Evolutionary conservation across 2,888 invertebrate genomes (phyloP).

Genomic region (Vanessa cardui): DNA sequence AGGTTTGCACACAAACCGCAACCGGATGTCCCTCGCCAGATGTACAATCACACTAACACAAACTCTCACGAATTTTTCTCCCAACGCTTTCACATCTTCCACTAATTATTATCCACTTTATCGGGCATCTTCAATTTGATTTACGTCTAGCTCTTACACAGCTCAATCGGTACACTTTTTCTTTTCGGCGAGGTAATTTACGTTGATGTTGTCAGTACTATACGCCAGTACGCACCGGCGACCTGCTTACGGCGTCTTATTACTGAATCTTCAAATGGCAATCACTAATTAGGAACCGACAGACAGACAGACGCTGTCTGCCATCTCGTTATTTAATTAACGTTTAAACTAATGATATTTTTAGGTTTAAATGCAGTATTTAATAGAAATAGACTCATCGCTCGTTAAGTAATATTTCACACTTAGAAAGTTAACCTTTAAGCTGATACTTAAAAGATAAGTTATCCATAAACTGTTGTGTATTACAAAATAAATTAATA

Average conservation of each 20-base stretch:
- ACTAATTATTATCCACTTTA: slow-evolving; percentile 83
- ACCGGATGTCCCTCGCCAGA: slow-evolving; percentile 78
- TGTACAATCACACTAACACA: slow-evolving; percentile 80
- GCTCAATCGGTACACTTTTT: slow-evolving; percentile 80
- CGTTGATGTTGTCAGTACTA: slow-evolving; percentile 36
- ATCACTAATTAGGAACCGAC: slow-evolving; percentile 46
- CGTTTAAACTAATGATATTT: slow-evolving; percentile 50
- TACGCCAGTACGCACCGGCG: slow-evolving; percentile 50
- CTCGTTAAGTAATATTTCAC: slow-evolving; percentile 49
- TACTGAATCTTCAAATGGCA: slow-evolving; percentile 41
- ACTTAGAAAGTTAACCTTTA: slow-evolving; percentile 52
- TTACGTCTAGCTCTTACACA: slow-evolving; percentile 78
- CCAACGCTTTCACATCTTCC: slow-evolving; percentile 81
- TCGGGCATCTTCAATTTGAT: slow-evolving; percentile 83
- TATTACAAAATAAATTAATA: slow-evolving; percentile 37
- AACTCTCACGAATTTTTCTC: slow-evolving; percentile 83
- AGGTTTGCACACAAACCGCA: slow-evolving; percentile 46
- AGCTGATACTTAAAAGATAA: slow-evolving; percentile 37
- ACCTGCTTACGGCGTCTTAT: slow-evolving; percentile 52
- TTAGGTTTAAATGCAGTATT: slow-evolving; percentile 50
- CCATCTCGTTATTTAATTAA: slow-evolving; percentile 51
- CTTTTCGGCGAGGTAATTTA: slow-evolving; percentile 72
- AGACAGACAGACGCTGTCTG: slow-evolving; percentile 45
- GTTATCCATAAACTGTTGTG: slow-evolving; percentile 36
- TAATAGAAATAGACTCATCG: slow-evolving; percentile 43